Evolutionary conservation across 2,888 invertebrate genomes (phyloP).

Genomic region (Aleiodes alternator): DNA sequence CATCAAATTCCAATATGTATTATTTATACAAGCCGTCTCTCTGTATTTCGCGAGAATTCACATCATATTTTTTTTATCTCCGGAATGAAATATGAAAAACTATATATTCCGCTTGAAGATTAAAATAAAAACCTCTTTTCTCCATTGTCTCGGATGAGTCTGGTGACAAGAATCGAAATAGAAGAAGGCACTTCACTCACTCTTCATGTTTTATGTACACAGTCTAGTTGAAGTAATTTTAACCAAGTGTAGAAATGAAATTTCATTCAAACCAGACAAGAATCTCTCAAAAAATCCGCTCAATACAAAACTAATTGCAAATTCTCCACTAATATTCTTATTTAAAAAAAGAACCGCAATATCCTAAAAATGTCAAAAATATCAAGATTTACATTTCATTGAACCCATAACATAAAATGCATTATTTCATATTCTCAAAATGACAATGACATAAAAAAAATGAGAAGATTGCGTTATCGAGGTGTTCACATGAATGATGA

Average conservation of each 20-base stretch:
- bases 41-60: neutral
- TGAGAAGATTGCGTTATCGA: neutral
- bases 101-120: neutral
- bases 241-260: neutral
- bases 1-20: too few relatives aligned
- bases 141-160: neutral
- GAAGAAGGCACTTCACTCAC: neutral
- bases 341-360: too few relatives aligned
- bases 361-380: too few relatives aligned
- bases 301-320: too few relatives aligned
- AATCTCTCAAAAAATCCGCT: neutral
- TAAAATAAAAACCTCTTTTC: neutral
- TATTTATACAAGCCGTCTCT: too few relatives aligned
- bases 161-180: conserved; percentile 1
- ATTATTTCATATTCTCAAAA: conserved; percentile 13
- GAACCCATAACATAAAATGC: neutral
- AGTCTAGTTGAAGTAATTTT: neutral
- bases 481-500: conserved; percentile 12
- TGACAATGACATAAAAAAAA: neutral
- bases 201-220: neutral
- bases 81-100: neutral
- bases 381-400: neutral
- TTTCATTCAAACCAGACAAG: neutral
- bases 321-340: too few relatives aligned
- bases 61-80: neutral